Percentiles rank a stretch among this genome's conserved stretches.
Conservation (phyloP, 1,140 invertebrate species). For the Halesus radiatus region DNA sequence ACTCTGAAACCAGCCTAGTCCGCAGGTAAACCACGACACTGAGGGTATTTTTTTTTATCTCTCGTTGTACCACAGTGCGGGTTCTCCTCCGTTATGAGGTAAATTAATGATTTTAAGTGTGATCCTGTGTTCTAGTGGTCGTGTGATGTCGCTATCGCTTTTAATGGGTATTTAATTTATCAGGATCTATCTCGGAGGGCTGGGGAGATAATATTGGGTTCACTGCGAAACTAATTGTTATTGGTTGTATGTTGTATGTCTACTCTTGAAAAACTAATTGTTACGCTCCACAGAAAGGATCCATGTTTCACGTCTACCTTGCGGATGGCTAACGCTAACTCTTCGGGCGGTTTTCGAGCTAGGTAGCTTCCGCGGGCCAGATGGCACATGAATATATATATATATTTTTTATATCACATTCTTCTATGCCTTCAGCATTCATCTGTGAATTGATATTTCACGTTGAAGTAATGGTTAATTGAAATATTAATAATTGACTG, state of each 20-base stretch:
- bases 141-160: neutral
- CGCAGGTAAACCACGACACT: conserved; percentile 4
- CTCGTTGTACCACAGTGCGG: neutral
- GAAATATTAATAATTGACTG: conserved; percentile 8
- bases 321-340: too few species aligned
- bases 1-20: conserved; percentile 24
- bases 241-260: too few species aligned
- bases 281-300: too few species aligned
- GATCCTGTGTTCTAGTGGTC: neutral
- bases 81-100: neutral
- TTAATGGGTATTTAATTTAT: conserved; percentile 4
- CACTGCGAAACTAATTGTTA: too few species aligned
- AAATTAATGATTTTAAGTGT: conserved; percentile 30
- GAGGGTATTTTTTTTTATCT: neutral
- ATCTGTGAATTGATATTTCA: neutral
- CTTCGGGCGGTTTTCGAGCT: neutral
- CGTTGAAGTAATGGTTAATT: neutral
- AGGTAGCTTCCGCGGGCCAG: neutral
- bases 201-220: too few species aligned
- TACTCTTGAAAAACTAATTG: too few species aligned
- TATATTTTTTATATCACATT: neutral
- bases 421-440: neutral
- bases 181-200: too few species aligned
- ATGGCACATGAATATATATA: neutral
- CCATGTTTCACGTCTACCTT: too few species aligned